Evolutionary conservation across 2,113 vertebrate genomes (phyloP), one percentile per base, ranked within the genome.

Genomic region (Lonchura striata): DNA sequence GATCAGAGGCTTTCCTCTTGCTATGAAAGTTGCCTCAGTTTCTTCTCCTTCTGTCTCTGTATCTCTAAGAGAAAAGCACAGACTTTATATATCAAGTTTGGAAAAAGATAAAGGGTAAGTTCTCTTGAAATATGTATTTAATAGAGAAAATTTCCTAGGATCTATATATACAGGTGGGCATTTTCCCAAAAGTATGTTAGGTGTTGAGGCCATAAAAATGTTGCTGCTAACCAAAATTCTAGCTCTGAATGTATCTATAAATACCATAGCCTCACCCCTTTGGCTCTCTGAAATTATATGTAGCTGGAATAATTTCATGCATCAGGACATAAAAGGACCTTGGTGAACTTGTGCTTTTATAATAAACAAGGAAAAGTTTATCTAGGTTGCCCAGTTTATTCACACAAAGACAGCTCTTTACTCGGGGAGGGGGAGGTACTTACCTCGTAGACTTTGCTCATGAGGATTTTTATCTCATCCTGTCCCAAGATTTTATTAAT

Each of bases 351-450:
- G 54, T 86, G 87, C 90, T 95, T 96, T 83, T 76, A 61, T 86
- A 96, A 59, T 74, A 92, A 96, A 91, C 63, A 87, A 64, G 81
- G 84, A 68, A 9, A 66, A 66, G 84, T 95, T 92, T 92, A 59
- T 79, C 66, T 74, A 82, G 8, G 68, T 92, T 82, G 59, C 78
- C 75, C 65, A 47, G 37, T 64, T 86, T 44, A 59, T 52, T 52
- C 24, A 3, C 76, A 83, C 86, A 87, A 85, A 90, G 82, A 19
- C 35, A 33, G 35, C 35, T 79, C 53, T 95, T 74, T 56, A 46
- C 81, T 82, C 0, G 0, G 19, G 15, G 6, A 68, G 15, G 12
- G 19, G 59, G 33, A 60, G 49, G 41, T 42, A 39, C 25, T 86
- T 71, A 27, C 68, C 56, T 61, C 68, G 71, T 53, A 37, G 49